Conservation (phyloP, 2,113 vertebrate genomes). For the Podocnemis expansa region DNA sequence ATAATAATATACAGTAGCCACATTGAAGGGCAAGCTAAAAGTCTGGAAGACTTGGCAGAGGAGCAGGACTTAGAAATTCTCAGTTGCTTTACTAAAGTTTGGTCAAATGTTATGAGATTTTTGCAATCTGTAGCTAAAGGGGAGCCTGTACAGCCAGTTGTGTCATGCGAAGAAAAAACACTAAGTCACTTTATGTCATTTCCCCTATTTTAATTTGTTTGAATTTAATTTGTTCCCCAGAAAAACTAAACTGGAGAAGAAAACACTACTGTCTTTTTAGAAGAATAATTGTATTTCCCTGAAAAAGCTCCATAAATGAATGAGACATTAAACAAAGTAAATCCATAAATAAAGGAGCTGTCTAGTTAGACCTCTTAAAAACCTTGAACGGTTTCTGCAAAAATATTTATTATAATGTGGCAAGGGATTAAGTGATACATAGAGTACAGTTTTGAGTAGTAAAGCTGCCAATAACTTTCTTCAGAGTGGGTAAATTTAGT, state of each 20-base stretch:
- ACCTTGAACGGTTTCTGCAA: slow-evolving; percentile 59
- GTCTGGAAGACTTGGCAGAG: neutral
- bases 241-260: neutral
- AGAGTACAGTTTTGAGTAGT: slow-evolving; percentile 17
- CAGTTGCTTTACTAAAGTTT: slow-evolving; percentile 23
- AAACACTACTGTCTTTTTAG: slow-evolving; percentile 26
- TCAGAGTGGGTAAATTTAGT: slow-evolving; percentile 34
- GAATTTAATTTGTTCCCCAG: slow-evolving; percentile 36
- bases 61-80: neutral
- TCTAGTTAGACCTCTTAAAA: slow-evolving; percentile 61
- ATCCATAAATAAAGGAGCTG: neutral
- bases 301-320: slow-evolving; percentile 19
- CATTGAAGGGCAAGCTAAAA: slow-evolving; percentile 29
- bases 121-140: slow-evolving; percentile 10
- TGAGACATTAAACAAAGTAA: slow-evolving; percentile 31
- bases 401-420: slow-evolving; percentile 51
- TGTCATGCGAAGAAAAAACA: neutral
- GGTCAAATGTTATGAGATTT: slow-evolving; percentile 28
- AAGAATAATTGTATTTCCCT: slow-evolving; percentile 32
- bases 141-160: slow-evolving; percentile 5
- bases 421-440: slow-evolving; percentile 33
- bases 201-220: slow-evolving; percentile 28
- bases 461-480: slow-evolving; percentile 32
- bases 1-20: slow-evolving; percentile 56
- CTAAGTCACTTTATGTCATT: neutral